Conservation (phyloP, 2,113 vertebrate species). For the Chamaea fasciata region DNA sequence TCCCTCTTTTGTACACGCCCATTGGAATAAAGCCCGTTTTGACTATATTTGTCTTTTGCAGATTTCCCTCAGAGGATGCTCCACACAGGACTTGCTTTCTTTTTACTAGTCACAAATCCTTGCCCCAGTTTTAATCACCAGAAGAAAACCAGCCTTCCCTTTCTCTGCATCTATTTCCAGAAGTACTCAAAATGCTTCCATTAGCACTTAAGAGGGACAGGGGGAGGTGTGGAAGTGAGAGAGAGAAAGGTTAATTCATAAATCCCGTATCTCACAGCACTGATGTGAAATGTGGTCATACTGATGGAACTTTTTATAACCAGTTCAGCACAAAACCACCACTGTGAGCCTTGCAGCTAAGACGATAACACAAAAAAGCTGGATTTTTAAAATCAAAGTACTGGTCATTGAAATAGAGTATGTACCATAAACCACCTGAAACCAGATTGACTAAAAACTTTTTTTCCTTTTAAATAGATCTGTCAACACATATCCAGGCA, state of each 20-base stretch:
- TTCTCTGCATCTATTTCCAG: not conserved
- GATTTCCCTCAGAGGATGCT: not conserved
- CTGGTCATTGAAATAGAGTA: not conserved
- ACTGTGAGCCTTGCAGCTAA: not conserved
- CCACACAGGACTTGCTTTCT: not conserved
- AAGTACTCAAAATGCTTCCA: not conserved
- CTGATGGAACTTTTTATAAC: not conserved
- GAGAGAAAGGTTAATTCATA: not conserved
- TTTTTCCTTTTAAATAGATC: not conserved
- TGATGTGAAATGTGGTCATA: rapidly evolving
- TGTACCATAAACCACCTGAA: not conserved
- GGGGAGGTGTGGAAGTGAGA: not conserved
- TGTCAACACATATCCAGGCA: not conserved
- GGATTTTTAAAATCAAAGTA: not conserved
- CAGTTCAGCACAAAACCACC: not conserved
- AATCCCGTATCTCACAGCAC: not conserved
- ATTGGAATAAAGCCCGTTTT: not conserved
- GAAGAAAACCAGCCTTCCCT: not conserved
- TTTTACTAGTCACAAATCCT: not conserved
- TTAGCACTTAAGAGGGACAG: not conserved
- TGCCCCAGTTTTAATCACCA: not conserved
- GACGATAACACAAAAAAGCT: not conserved
- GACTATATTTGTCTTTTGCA: not conserved
- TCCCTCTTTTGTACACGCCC: not conserved
- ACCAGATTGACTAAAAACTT: not conserved